Evolutionary conservation across 1,140 invertebrate genomes (phyloP).

Genomic region (Protaetia brevitarsis): DNA sequence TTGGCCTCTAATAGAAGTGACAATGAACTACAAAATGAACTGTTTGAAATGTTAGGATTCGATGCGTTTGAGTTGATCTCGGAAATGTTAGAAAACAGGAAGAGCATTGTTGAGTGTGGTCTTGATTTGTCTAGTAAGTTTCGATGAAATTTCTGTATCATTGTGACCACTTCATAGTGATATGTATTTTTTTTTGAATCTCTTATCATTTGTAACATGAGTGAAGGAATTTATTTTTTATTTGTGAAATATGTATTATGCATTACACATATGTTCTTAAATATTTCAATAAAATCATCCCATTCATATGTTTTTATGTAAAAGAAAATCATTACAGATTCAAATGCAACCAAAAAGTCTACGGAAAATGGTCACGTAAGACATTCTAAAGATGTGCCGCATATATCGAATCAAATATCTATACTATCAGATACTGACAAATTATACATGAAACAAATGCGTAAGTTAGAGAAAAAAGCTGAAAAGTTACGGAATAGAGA

Average conservation of each 20-base stretch:
- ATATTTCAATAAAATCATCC: too few relatives aligned
- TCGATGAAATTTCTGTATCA: background rate
- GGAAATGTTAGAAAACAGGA: slow-evolving; percentile 70
- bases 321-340: background rate
- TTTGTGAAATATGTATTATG: too few relatives aligned
- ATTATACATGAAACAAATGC: slow-evolving; percentile 71
- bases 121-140: slow-evolving; percentile 28
- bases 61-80: slow-evolving; percentile 84
- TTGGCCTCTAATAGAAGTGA: slow-evolving; percentile 62
- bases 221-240: too few relatives aligned
- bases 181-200: slow-evolving; percentile 4
- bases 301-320: background rate
- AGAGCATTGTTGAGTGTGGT: slow-evolving; percentile 48
- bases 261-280: too few relatives aligned
- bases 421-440: slow-evolving; percentile 85
- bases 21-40: slow-evolving; percentile 79
- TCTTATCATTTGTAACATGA: too few relatives aligned
- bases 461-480: slow-evolving; percentile 84
- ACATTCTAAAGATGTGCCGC: background rate
- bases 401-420: slow-evolving; percentile 59
- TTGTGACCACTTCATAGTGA: slow-evolving; percentile 22
- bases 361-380: slow-evolving; percentile 19
- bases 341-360: slow-evolving; percentile 11
- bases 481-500: slow-evolving; percentile 32
- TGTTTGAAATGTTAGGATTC: slow-evolving; percentile 85